Conservation (phyloP, 2,888 invertebrate species). For the Ophraella communa region DNA sequence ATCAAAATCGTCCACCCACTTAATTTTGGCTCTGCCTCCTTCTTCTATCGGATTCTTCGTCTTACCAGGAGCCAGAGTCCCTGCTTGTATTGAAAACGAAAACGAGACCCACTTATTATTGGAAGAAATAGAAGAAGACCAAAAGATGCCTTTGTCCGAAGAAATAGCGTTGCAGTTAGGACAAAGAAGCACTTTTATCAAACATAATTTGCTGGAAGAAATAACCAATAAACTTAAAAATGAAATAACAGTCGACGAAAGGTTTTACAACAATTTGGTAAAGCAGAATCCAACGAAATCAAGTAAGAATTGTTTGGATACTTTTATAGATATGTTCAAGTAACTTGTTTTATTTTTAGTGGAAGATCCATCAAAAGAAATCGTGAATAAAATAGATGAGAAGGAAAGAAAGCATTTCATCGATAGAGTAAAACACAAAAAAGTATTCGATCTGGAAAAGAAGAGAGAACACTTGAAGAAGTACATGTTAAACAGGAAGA, state of each 20-base stretch:
- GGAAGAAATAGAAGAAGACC: constrained; percentile 52
- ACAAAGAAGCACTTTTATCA: constrained; percentile 24
- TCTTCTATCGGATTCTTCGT: constrained; percentile 79
- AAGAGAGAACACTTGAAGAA: constrained; percentile 32
- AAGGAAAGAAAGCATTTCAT: constrained; percentile 33
- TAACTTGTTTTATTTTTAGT: neutral
- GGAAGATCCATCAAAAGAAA: neutral
- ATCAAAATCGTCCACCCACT: constrained; percentile 63
- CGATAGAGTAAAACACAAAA: constrained; percentile 35
- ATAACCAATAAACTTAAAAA: constrained; percentile 44
- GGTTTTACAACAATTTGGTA: constrained; percentile 41
- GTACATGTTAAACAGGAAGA: constrained; percentile 22
- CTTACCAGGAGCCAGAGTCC: constrained; percentile 69
- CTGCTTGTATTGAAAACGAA: constrained; percentile 62
- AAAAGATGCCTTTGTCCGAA: constrained; percentile 58
- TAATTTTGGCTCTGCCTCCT: constrained; percentile 69
- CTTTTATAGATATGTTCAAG: too few relatives aligned
- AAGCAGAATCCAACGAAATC: neutral
- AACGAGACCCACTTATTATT: constrained; percentile 47
- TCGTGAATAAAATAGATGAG: constrained; percentile 25
- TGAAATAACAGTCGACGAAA: constrained; percentile 50
- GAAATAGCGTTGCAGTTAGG: constrained; percentile 43
- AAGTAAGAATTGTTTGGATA: too few relatives aligned
- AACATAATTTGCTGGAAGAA: constrained; percentile 54
- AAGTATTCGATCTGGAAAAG: constrained; percentile 27